A percentile compares a stretch with the other conserved stretches of the same genome.
Evolutionary conservation across 2,888 invertebrate genomes (phyloP).

Genomic region (Pantelozetes paolii): DNA sequence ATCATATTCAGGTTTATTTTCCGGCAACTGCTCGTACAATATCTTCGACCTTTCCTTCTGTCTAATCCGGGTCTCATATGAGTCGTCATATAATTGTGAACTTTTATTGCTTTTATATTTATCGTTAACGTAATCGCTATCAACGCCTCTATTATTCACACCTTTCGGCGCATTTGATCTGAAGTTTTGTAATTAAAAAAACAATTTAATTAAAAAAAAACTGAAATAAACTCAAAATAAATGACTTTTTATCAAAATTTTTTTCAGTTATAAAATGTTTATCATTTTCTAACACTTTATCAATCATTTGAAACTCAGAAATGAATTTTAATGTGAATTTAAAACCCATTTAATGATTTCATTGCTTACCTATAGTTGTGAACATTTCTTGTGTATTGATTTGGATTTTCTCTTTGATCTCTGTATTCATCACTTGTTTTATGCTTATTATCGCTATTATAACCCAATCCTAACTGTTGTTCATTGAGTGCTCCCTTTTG

Average conservation of each 20-base stretch:
- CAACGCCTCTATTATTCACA: neutral
- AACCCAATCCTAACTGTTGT: neutral
- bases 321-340: too few species aligned
- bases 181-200: too few species aligned
- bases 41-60: neutral
- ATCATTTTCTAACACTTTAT: too few species aligned
- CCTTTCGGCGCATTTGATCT: too few species aligned
- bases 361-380: neutral
- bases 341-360: too few species aligned
- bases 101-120: neutral
- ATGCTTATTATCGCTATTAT: neutral
- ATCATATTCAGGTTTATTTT: slow-evolving; percentile 14
- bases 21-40: neutral
- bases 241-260: too few species aligned
- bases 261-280: too few species aligned
- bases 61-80: neutral
- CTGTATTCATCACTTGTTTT: neutral
- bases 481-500: neutral
- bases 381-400: neutral
- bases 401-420: neutral
- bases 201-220: too few species aligned
- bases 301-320: too few species aligned
- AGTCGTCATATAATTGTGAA: neutral
- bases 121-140: neutral
- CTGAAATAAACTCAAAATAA: too few species aligned